Evolutionary conservation across 2,888 invertebrate genomes (phyloP).

Genomic region (Harpagoxenus sublaevis): DNA sequence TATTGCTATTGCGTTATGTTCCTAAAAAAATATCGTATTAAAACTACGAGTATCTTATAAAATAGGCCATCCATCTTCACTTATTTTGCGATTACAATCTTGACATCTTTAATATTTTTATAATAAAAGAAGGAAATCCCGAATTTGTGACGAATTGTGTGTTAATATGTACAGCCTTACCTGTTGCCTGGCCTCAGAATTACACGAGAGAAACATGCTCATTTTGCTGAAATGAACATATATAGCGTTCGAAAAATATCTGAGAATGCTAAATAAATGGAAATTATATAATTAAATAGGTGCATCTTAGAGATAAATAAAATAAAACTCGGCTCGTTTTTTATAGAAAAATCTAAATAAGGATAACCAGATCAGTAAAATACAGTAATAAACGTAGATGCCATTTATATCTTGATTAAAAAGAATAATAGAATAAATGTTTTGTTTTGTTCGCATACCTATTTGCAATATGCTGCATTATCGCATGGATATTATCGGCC

Average conservation of each 20-base stretch:
- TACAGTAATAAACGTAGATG: neutral
- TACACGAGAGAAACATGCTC: neutral
- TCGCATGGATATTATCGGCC: neutral
- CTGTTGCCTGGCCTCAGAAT: neutral
- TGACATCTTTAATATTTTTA: neutral
- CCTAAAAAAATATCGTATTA: neutral
- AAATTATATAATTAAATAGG: neutral
- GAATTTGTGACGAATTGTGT: neutral
- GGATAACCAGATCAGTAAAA: neutral
- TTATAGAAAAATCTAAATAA: neutral
- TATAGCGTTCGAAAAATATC: neutral
- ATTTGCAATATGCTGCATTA: neutral
- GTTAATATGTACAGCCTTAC: neutral
- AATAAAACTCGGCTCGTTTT: neutral
- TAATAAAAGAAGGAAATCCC: neutral
- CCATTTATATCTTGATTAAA: neutral
- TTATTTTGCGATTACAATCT: neutral
- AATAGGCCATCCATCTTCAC: neutral
- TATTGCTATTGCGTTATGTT: neutral
- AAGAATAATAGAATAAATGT: neutral
- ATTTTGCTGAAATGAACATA: neutral
- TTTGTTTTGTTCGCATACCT: neutral
- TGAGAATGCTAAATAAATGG: neutral
- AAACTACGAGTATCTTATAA: neutral
- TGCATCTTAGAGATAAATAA: neutral